Percentiles rank a stretch among this genome's conserved stretches.
Evolutionary conservation across 2,113 vertebrate genomes (phyloP).

Genomic region (Sus scrofa): DNA sequence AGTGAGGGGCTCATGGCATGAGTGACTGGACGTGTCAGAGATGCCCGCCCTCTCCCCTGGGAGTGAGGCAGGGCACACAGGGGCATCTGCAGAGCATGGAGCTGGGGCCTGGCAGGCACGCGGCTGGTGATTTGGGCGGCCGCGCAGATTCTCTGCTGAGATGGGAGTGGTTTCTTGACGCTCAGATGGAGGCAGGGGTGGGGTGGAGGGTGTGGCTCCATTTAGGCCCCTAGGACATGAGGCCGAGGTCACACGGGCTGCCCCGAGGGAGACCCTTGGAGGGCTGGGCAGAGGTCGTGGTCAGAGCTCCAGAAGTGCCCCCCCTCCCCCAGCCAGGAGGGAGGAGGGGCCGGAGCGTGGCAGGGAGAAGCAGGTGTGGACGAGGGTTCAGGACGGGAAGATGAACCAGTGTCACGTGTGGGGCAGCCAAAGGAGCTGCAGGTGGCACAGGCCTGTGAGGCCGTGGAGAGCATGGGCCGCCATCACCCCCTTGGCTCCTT

Average conservation of each 20-base stretch:
- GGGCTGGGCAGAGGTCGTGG: rapidly evolving
- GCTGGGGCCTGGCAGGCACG: neutral
- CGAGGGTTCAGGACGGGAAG: rapidly evolving
- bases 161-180: neutral
- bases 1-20: rapidly evolving
- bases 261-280: rapidly evolving
- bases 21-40: neutral
- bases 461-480: neutral
- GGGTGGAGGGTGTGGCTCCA: neutral
- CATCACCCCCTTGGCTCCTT: neutral
- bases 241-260: rapidly evolving
- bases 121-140: rapidly evolving
- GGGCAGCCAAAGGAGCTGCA: rapidly evolving
- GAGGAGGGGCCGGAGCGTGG: neutral
- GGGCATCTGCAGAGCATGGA: neutral
- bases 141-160: neutral
- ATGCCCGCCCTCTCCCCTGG: neutral
- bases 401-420: rapidly evolving
- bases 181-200: too few relatives aligned
- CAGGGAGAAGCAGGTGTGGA: rapidly evolving
- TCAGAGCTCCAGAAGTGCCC: too few relatives aligned
- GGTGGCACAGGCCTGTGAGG: rapidly evolving
- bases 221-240: rapidly evolving
- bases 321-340: too few relatives aligned
- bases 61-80: rapidly evolving